These are phyloP conservation scores for Theretra japonica DNA, from an alignment of 2,888 invertebrate species.

Conservation along the genomic window DNA sequence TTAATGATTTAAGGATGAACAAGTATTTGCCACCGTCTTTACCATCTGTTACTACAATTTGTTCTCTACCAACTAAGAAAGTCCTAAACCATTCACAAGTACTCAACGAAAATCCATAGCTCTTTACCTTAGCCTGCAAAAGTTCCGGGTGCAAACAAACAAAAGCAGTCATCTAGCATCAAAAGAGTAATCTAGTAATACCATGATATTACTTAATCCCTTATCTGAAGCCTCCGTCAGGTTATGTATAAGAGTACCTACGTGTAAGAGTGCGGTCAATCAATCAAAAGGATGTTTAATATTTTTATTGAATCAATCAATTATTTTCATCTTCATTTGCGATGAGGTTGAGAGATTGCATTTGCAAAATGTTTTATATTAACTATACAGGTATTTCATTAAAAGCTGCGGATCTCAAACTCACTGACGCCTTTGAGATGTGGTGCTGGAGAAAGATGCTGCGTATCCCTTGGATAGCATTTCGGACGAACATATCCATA, in stretches of 20 bases:
- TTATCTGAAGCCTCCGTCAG: not conserved
- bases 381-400: too few relatives aligned
- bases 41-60: not conserved
- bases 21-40: not conserved
- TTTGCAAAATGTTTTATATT: too few relatives aligned
- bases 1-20: not conserved
- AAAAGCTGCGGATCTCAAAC: too few relatives aligned
- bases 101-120: not conserved
- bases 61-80: not conserved
- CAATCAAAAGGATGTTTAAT: too few relatives aligned
- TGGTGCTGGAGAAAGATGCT: too few relatives aligned
- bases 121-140: not conserved
- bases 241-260: not conserved
- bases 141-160: not conserved
- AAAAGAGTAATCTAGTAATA: not conserved
- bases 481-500: too few relatives aligned
- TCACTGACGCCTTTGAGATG: too few relatives aligned
- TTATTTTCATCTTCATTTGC: too few relatives aligned
- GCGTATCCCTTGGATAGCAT: too few relatives aligned
- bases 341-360: too few relatives aligned
- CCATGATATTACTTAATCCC: not conserved
- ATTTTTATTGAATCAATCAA: too few relatives aligned
- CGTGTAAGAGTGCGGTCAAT: not conserved
- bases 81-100: not conserved
- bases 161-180: not conserved